Conservation (phyloP, 1,140 invertebrate species). For the Anadara kagoshimensis region DNA sequence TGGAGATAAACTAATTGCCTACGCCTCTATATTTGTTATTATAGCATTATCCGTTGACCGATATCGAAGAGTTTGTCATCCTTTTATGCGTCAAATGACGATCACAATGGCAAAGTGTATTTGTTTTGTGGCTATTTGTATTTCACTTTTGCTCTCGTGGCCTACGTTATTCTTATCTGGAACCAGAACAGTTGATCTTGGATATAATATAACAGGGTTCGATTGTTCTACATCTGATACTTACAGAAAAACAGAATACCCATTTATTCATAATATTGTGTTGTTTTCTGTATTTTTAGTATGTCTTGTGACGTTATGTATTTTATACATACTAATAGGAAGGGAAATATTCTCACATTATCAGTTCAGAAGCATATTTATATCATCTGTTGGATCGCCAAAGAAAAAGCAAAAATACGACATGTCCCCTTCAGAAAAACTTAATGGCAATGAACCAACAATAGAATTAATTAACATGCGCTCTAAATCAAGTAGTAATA, state of each 20-base stretch:
- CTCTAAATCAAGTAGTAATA: background rate
- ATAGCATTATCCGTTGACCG: constrained; percentile 49
- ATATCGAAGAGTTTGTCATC: constrained; percentile 53
- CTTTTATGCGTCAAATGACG: constrained; percentile 43
- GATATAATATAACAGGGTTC: constrained; percentile 30
- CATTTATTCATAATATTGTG: constrained; percentile 32
- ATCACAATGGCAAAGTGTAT: constrained; percentile 1
- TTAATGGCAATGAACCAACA: background rate
- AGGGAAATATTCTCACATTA: constrained; percentile 42
- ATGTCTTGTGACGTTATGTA: constrained; percentile 42
- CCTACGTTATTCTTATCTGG: constrained; percentile 32
- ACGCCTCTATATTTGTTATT: constrained; percentile 54
- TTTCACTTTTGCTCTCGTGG: constrained; percentile 28
- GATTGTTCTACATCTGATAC: constrained; percentile 42
- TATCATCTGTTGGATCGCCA: background rate
- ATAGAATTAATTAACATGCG: background rate
- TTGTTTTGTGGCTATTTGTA: constrained; percentile 4
- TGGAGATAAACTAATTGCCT: constrained; percentile 37
- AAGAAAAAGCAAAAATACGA: background rate
- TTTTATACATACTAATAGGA: constrained; percentile 54
- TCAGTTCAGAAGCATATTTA: constrained; percentile 36
- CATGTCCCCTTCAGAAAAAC: background rate
- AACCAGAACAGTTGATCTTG: constrained; percentile 21
- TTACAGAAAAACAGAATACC: constrained; percentile 37
- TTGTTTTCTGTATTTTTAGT: constrained; percentile 47